Evolutionary conservation across 2,113 vertebrate species (phyloP).

Genomic region (Atrichornis clamosus): DNA sequence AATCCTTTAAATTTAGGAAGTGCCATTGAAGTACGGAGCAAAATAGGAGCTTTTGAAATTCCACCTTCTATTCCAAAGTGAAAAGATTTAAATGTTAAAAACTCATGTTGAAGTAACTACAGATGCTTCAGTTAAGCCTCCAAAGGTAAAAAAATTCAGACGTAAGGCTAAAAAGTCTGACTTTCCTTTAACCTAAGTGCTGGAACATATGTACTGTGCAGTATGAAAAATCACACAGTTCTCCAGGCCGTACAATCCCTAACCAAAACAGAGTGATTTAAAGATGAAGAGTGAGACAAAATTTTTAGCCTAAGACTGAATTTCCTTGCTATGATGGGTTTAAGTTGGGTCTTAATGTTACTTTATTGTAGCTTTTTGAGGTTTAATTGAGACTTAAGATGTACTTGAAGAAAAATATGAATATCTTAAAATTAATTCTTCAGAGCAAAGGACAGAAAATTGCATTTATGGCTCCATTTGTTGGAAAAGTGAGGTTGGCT

Average conservation of each 20-base stretch:
- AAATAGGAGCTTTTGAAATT: constrained; percentile 22
- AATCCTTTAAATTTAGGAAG: constrained; percentile 24
- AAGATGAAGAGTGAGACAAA: constrained; percentile 53
- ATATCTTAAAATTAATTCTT: constrained; percentile 72
- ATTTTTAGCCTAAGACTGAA: constrained; percentile 62
- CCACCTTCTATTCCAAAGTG: not conserved
- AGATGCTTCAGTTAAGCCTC: constrained; percentile 65
- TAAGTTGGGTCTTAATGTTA: constrained; percentile 69
- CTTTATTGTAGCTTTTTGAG: constrained; percentile 70
- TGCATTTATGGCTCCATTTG: constrained; percentile 64
- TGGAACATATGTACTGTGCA: constrained; percentile 49
- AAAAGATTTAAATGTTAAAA: constrained; percentile 49
- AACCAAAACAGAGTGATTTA: constrained; percentile 68
- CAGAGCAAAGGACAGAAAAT: constrained; percentile 64
- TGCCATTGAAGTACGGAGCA: not conserved
- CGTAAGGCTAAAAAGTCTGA: constrained; percentile 64
- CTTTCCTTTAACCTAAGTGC: constrained; percentile 55
- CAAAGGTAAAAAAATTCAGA: constrained; percentile 62
- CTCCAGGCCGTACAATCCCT: constrained; percentile 41
- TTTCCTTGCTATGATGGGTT: constrained; percentile 65
- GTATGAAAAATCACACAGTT: constrained; percentile 62
- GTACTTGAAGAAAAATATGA: constrained; percentile 70
- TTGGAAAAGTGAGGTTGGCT: constrained; percentile 57
- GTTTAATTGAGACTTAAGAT: constrained; percentile 73
- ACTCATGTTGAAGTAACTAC: constrained; percentile 23